Evolutionary conservation across 2,888 invertebrate genomes (phyloP).

Genomic region (Idaea aversata): DNA sequence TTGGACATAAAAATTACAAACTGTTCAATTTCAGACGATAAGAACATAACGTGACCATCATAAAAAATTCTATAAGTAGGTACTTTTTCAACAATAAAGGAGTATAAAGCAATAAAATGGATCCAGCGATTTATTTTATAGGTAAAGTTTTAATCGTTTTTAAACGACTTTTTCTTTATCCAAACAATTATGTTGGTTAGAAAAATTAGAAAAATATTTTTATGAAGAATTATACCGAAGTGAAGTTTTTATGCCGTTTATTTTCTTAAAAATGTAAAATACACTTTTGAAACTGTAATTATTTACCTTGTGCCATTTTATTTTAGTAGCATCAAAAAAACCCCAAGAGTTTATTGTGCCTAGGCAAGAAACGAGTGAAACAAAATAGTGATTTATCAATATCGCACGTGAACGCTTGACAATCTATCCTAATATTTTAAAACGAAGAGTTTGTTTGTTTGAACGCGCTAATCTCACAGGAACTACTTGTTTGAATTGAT

Average conservation of each 20-base stretch:
- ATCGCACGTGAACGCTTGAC: no score
- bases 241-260: not conserved
- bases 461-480: no score
- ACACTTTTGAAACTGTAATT: no score
- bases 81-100: conserved; percentile 1
- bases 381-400: no score
- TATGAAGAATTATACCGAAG: not conserved
- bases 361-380: no score
- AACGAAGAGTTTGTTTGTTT: no score
- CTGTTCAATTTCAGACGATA: not conserved
- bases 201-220: not conserved
- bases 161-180: conserved; percentile 19
- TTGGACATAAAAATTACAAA: not conserved
- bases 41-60: not conserved
- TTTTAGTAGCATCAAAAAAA: no score
- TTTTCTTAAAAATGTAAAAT: not conserved
- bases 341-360: no score
- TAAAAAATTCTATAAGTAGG: not conserved
- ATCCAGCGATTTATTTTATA: conserved; percentile 27
- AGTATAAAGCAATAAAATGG: conserved; percentile 5
- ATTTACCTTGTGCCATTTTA: no score
- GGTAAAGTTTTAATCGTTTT: conserved; percentile 30
- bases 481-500: no score
- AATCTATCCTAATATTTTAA: no score
- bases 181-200: conserved; percentile 13